These are phyloP conservation scores for Drosophila putrida DNA, from an alignment of 2,888 invertebrate genomes.

Conservation along the genomic window DNA sequence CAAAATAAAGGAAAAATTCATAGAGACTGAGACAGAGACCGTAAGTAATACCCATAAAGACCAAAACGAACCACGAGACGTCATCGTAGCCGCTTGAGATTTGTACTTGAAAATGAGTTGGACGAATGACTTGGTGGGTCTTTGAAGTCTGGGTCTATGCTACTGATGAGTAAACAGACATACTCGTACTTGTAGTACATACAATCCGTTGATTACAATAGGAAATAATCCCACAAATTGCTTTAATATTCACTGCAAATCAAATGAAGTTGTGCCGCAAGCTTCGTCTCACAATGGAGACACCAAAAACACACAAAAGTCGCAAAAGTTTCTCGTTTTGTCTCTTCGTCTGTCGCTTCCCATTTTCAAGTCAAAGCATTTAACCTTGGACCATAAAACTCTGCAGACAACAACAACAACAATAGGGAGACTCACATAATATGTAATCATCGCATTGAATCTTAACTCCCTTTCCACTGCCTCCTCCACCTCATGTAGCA, in stretches of 20 bases:
- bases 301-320: conserved; percentile 47
- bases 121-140: conserved; percentile 31
- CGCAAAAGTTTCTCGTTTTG: conserved; percentile 47
- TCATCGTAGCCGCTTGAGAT: conserved; percentile 51
- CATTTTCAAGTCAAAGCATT: conserved; percentile 72
- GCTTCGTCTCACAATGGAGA: conserved; percentile 25
- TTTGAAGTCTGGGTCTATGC: conserved; percentile 15
- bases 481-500: conserved; percentile 12
- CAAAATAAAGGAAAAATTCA: conserved; percentile 15
- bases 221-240: conserved; percentile 82
- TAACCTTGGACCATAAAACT: conserved; percentile 80
- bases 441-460: conserved; percentile 81
- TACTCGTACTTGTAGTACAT: neutral
- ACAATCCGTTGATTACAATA: conserved; percentile 78
- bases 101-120: conserved; percentile 78
- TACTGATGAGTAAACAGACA: conserved; percentile 65
- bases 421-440: conserved; percentile 56
- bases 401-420: conserved; percentile 57
- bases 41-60: conserved; percentile 34
- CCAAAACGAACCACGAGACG: conserved; percentile 27
- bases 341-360: conserved; percentile 18
- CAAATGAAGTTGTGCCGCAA: conserved; percentile 77
- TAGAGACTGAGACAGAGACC: conserved; percentile 5
- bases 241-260: conserved; percentile 83
- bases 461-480: conserved; percentile 51